Evolutionary conservation across 35 echinoderm and acorn worm species (phyloP).

Genomic region (Ptychodera flava): DNA sequence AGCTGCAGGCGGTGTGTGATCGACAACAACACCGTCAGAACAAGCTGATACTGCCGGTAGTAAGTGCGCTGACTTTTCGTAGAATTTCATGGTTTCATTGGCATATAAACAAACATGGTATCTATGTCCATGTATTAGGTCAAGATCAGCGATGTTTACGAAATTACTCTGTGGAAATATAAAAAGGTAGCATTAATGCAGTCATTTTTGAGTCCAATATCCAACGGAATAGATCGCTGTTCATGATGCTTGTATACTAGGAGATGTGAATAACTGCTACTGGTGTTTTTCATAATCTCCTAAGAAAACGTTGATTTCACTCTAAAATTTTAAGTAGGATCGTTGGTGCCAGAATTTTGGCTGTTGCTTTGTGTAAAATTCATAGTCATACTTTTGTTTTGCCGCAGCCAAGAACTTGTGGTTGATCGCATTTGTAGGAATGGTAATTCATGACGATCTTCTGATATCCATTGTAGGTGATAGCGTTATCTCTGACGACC

Average conservation of each 20-base stretch:
- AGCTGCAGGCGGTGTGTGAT: constrained; percentile 18
- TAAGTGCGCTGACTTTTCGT: neutral
- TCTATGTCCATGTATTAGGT: neutral
- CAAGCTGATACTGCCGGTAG: constrained; percentile 25
- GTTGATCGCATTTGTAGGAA: constrained; percentile 15
- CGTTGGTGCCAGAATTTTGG: neutral
- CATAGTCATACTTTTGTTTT: neutral
- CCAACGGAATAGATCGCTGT: neutral
- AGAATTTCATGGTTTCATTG: constrained; percentile 2
- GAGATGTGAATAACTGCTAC: neutral
- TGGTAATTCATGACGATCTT: neutral
- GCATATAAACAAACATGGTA: constrained; percentile 29
- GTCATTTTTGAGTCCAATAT: too few species aligned
- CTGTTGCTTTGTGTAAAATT: neutral
- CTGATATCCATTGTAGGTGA: neutral
- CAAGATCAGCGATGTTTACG: neutral
- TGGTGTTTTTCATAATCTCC: constrained; percentile 14
- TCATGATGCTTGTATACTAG: neutral
- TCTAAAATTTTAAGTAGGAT: neutral
- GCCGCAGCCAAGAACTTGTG: constrained; percentile 7
- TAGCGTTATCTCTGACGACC: neutral
- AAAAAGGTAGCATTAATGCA: neutral
- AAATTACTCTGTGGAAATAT: neutral
- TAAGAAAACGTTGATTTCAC: neutral
- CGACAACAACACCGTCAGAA: constrained; percentile 40